Conservation (phyloP, 2,888 invertebrate genomes). For the Eueremaeus valkanovi region DNA sequence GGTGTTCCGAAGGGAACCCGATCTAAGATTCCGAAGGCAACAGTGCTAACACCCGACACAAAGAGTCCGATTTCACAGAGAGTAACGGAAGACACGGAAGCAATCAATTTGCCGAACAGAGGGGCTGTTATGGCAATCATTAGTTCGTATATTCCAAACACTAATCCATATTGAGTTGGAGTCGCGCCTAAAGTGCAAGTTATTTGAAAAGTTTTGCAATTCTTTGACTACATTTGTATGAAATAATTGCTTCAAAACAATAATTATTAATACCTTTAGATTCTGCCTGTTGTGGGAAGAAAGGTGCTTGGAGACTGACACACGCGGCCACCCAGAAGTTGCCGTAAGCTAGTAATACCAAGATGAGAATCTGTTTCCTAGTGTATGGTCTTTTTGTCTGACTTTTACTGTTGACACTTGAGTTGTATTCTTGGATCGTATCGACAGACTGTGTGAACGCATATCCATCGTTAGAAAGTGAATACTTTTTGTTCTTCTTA, state of each 20-base stretch:
- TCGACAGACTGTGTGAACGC: background rate
- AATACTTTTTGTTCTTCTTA: background rate
- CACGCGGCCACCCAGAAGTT: constrained; percentile 44
- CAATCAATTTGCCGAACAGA: constrained; percentile 69
- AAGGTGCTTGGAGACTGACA: constrained; percentile 66
- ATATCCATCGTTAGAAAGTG: background rate
- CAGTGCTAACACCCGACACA: constrained; percentile 12
- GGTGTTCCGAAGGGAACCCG: constrained; percentile 57
- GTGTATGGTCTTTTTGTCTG: background rate
- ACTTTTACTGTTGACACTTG: background rate
- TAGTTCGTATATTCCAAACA: constrained; percentile 80
- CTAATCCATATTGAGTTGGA: constrained; percentile 76
- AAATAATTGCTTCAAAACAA: background rate
- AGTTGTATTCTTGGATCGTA: background rate
- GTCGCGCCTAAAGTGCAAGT: constrained; percentile 59
- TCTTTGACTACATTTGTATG: background rate
- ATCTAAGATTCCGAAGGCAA: constrained; percentile 49
- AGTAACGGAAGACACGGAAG: constrained; percentile 47
- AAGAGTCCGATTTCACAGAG: constrained; percentile 32
- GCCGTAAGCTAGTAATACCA: constrained; percentile 39
- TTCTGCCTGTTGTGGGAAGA: constrained; percentile 78
- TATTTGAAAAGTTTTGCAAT: background rate
- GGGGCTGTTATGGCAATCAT: constrained; percentile 77
- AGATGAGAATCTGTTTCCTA: constrained; percentile 18
- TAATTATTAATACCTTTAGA: constrained; percentile 56